Evolutionary conservation across 1,140 invertebrate genomes (phyloP).

Genomic region (Pristionchus pacificus): DNA sequence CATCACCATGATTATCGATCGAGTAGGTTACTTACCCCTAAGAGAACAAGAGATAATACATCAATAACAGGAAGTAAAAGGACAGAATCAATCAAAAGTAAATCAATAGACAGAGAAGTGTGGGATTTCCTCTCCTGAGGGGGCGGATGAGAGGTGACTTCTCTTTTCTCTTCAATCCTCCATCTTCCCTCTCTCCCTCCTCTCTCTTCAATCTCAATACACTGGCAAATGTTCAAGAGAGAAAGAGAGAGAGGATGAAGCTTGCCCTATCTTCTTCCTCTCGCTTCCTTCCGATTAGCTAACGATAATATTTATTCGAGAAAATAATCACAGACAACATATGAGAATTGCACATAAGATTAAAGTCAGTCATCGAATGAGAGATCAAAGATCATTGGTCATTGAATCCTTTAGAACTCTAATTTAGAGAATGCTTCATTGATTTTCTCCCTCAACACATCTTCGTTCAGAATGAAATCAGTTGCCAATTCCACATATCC

Average conservation of each 20-base stretch:
- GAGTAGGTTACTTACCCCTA: neutral
- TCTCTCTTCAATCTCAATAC: no score
- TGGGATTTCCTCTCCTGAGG: no score
- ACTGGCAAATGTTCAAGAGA: no score
- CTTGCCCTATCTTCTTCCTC: neutral
- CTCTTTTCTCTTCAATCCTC: no score
- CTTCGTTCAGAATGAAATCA: conserved; percentile 47
- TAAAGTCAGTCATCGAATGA: neutral
- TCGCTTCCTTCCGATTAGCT: neutral
- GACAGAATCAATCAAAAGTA: neutral
- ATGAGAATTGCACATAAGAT: neutral
- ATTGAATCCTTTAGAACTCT: conserved; percentile 21
- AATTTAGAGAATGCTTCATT: conserved; percentile 49
- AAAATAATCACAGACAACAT: no score
- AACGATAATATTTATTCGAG: neutral
- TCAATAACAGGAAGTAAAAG: neutral
- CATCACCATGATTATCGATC: conserved; percentile 17
- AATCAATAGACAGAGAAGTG: neutral
- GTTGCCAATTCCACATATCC: conserved; percentile 51
- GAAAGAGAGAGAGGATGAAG: neutral
- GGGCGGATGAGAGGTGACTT: no score
- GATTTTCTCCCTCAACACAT: conserved; percentile 42
- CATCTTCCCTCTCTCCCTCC: no score
- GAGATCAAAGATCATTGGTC: neutral
- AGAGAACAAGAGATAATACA: neutral